Base-by-base conservation (phyloP, 1,140 invertebrate species). In the Papilio polyxenes region DNA sequence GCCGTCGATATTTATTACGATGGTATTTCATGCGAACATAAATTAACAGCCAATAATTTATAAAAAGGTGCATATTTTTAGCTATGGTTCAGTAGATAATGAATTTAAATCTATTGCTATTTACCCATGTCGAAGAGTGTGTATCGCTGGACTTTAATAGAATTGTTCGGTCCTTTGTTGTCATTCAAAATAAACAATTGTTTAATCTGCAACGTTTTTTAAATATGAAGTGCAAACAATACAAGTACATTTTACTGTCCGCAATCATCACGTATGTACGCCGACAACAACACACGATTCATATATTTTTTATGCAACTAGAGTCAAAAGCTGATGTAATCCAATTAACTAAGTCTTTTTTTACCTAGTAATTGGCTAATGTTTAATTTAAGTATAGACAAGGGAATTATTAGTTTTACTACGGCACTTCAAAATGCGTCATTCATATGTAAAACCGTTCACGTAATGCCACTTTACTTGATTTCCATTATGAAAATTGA, bases 401-500 rank as follows among this genome's bases (percentile, higher is more conserved):
- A 72, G 65, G 65, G 65, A 40, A 72, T 72, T 72, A 72, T 72
- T 72, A 72, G 65, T 72, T 72, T 72, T 72, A 72, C 65, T 31
- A 72, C 11, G 65, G 65, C 31, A 72, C 65, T 69, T 72, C 31
- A 72, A 72, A 11, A 23, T 37, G 65, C 31, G 65, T 11, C 65
- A 72, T 72, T 37, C 11, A 40, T 72, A 72, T 72, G 65, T 37
- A 72, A 72, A 72, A 72, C 31, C 31, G 31, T 72, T 72, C 65
- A 72, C 65, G 65, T 72, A 72, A 72, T 72, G 31, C 31, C 31
- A 72, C 65, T 72, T 72, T 15, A 37, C 31, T 72, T 72, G 65
- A 72, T 72, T 72, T 72, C 65, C 65, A 72, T 72, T 72, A 72
- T 72, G 65, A 37, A 72, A 72, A 72, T 72, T 72, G 65, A 72